Evolutionary conservation across 2,888 invertebrate species (phyloP).

Genomic region (Tachina grossa): DNA sequence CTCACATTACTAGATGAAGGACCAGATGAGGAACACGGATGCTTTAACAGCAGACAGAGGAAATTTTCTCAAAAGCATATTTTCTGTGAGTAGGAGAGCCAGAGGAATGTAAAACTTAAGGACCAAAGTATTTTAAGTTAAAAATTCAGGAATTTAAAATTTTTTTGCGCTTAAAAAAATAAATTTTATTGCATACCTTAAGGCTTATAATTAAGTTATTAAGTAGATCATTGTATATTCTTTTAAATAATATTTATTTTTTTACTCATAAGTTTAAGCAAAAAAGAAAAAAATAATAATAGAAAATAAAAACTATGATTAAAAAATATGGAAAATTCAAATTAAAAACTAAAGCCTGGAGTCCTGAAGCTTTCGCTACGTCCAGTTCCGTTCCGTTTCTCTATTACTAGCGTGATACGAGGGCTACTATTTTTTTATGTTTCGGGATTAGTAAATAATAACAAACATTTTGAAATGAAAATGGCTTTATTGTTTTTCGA

Average conservation of each 20-base stretch:
- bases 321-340: not conserved
- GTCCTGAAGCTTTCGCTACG: no score
- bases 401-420: no score
- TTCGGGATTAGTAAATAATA: no score
- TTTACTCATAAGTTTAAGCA: not conserved
- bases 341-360: no score
- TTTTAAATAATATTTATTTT: constrained; percentile 57
- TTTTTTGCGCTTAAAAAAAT: not conserved
- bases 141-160: constrained; percentile 37
- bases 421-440: no score
- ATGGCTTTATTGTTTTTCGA: no score
- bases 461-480: no score
- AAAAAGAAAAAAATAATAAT: not conserved
- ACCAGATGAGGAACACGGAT: not conserved
- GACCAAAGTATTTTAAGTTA: constrained; percentile 63
- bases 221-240: constrained; percentile 38
- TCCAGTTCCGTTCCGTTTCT: no score
- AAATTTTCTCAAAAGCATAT: no score
- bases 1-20: constrained; percentile 33
- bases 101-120: constrained; percentile 17
- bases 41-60: not conserved
- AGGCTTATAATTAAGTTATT: constrained; percentile 30
- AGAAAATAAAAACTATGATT: not conserved
- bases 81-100: constrained; percentile 11
- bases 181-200: constrained; percentile 33